A percentile compares a stretch with the other conserved stretches of the same genome.
These are phyloP conservation scores for Reticulitermes speratus DNA, from an alignment of 1,140 invertebrate genomes.

Conservation along the genomic window DNA sequence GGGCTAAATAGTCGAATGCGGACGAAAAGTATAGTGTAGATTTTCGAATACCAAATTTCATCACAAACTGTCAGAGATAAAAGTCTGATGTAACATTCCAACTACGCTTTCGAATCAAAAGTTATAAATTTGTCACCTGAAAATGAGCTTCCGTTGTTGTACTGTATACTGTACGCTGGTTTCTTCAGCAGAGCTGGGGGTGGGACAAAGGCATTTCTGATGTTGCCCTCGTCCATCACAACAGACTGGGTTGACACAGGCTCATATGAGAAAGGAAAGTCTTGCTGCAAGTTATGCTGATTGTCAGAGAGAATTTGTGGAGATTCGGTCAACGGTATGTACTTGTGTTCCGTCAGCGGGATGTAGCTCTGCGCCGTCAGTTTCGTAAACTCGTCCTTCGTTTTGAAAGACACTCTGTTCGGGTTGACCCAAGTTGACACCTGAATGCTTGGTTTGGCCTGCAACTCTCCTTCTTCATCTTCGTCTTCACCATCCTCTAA, in stretches of 20 bases:
- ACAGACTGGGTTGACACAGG: neutral
- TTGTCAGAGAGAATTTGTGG: neutral
- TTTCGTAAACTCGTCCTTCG: neutral
- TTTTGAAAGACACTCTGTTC: constrained; percentile 48
- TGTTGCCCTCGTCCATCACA: neutral
- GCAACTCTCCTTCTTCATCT: constrained; percentile 54
- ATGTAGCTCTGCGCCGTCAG: neutral
- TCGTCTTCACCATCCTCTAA: constrained; percentile 44
- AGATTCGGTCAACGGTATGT: constrained; percentile 17
- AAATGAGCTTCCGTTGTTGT: neutral
- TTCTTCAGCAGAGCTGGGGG: constrained; percentile 4
- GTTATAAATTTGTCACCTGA: neutral
- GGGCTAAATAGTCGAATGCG: no score
- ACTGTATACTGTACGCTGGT: neutral
- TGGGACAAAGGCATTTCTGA: constrained; percentile 5
- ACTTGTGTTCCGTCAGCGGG: neutral
- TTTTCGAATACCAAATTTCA: no score
- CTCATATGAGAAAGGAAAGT: constrained; percentile 11
- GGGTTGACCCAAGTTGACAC: constrained; percentile 70
- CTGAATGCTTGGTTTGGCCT: constrained; percentile 61
- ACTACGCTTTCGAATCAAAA: no score
- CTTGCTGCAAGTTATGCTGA: neutral
- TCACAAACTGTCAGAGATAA: no score
- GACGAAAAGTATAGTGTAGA: no score
- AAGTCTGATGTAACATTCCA: no score